phyloP scores from a whole-genome alignment of 2,113 vertebrate species.

The Lycaon pictus region DNA sequence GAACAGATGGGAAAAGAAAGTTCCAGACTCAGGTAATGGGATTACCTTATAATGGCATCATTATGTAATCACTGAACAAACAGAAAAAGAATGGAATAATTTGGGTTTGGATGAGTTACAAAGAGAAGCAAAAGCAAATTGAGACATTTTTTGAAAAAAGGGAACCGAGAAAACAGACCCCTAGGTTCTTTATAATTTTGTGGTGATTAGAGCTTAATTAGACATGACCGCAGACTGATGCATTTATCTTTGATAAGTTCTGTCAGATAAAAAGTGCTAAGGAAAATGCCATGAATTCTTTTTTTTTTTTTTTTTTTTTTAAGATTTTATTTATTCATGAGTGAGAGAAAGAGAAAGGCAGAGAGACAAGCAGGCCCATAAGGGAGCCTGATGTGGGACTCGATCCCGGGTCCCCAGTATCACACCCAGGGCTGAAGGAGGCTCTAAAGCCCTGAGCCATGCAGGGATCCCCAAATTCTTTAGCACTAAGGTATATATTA shows the following conservation, averaged over 20 bases:
- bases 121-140: not conserved
- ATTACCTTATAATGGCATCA: not conserved
- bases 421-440: too few species aligned
- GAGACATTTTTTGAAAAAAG: slow-evolving; percentile 3
- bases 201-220: not conserved
- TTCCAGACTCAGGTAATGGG: not conserved
- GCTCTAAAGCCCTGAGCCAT: too few species aligned
- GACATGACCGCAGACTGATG: not conserved
- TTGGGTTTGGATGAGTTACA: not conserved
- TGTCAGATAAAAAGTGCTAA: not conserved
- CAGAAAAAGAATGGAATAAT: not conserved
- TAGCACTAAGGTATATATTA: not conserved
- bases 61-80: not conserved
- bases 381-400: too few species aligned
- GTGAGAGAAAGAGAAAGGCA: too few species aligned
- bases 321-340: too few species aligned
- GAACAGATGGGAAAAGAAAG: not conserved
- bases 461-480: not conserved
- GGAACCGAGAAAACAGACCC: not conserved
- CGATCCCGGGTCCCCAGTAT: too few species aligned
- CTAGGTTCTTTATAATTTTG: not conserved
- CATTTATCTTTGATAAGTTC: not conserved
- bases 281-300: not conserved
- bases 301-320: too few species aligned
- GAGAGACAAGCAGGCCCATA: too few species aligned